A percentile compares a stretch with the other conserved stretches of the same genome.
phyloP scores from a whole-genome alignment of 2,888 invertebrate genomes.

The Colostygia pectinataria region DNA sequence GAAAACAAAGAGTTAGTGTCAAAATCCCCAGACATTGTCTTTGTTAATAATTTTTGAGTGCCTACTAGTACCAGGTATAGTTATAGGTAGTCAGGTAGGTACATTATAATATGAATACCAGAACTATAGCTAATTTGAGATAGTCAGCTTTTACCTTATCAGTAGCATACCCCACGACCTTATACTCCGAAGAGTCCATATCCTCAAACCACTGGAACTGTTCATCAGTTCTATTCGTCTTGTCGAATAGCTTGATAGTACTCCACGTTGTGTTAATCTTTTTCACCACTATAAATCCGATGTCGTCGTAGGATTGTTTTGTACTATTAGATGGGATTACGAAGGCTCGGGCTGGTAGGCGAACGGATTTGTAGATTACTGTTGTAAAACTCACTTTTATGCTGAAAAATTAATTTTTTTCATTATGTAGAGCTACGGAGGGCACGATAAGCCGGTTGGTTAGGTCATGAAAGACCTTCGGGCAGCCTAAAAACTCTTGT shows the following conservation, averaged over 20 bases:
- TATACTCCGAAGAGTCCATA: conserved; percentile 36
- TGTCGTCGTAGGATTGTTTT: conserved; percentile 58
- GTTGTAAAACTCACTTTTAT: conserved; percentile 52
- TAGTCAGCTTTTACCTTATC: conserved; percentile 51
- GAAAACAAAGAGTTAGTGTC: no score
- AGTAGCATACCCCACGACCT: conserved; percentile 55
- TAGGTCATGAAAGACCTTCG: no score
- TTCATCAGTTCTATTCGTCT: conserved; percentile 49
- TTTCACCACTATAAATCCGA: conserved; percentile 57
- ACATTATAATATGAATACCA: not conserved
- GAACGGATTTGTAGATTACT: conserved; percentile 42
- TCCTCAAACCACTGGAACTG: conserved; percentile 52
- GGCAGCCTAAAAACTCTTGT: no score
- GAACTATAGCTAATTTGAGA: no score
- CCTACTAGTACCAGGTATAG: no score
- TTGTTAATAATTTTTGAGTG: no score
- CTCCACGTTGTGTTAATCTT: conserved; percentile 38
- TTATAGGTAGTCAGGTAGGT: not conserved
- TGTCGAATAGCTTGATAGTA: conserved; percentile 34
- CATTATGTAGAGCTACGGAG: no score
- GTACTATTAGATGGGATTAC: conserved; percentile 49
- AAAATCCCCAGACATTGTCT: no score
- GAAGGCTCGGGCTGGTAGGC: conserved; percentile 44
- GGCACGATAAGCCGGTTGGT: no score
- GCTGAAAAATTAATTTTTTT: conserved; percentile 41